Evolutionary conservation across 2,888 invertebrate species (phyloP), one percentile per base, ranked within the genome.

Genomic region (Cantharis nigra): DNA sequence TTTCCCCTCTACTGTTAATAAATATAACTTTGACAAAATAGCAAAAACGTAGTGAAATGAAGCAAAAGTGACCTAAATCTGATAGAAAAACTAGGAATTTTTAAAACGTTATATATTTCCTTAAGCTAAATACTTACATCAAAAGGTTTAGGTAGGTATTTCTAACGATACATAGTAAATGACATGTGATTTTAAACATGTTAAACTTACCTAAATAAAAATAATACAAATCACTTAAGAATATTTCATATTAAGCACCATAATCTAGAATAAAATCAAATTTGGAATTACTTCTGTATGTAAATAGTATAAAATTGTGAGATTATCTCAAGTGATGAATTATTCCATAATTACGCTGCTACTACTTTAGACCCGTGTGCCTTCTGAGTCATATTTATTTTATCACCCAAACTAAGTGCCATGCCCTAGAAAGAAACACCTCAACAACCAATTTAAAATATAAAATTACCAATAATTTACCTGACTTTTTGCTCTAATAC

Each of bases 401-500:
- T 99, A 89, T 99, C 99, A 64, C 99, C 99, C 84, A 99, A 92
- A 85, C 98, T 98, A 18, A 99, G 90, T 4, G 99, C 99, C 99
- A 99, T 99, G 79, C 99, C 99, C 96, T 97, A 90, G 14, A 90
- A 9, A 18, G 7, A 62, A 20, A 49, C 70, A n/a, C 11, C 5
- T 70, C 20, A 49, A 23, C 20, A 33, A 1, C 0, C 1, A 3
- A 13, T 70, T 62, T 49, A n/a, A 11, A 62, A 18, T 5, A 75
- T 70, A 23, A 69, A 76, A 81, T 18, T 14, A 62, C 70, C 28
- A 49, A 72, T 74, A 81, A 84, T 84, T 26, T 88, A 96, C 97
- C 93, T 99, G 99, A 87, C 97, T 98, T 91, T 99, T 99, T 78
- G 99, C 99, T 80, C 99, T 91, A 84, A 99, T 99, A 83, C 99